Conservation (phyloP, 2,113 vertebrate genomes). For the Sander vitreus region DNA sequence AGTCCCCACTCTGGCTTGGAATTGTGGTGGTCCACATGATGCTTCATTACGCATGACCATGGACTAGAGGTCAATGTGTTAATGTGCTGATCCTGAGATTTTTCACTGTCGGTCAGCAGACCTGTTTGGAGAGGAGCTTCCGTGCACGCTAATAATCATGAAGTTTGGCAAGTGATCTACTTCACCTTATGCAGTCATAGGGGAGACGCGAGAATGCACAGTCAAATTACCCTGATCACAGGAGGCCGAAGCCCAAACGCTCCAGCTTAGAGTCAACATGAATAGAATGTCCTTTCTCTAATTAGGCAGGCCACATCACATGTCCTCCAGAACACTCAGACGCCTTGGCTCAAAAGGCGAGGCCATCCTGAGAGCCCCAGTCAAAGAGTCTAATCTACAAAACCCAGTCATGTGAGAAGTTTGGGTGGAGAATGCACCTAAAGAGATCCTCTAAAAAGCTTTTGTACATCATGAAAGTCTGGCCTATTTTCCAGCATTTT, state of each 20-base stretch:
- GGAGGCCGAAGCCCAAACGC: constrained; percentile 18
- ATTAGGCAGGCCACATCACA: constrained; percentile 53
- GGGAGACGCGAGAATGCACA: constrained; percentile 29
- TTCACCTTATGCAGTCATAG: constrained; percentile 46
- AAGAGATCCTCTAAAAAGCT: constrained; percentile 30
- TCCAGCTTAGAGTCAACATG: constrained; percentile 52
- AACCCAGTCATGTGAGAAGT: constrained; percentile 59
- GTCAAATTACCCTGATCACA: constrained; percentile 68
- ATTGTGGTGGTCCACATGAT: constrained; percentile 19
- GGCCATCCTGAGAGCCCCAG: neutral
- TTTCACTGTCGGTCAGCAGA: constrained; percentile 42
- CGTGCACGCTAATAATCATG: neutral
- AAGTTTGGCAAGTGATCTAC: constrained; percentile 32
- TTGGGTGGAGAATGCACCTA: constrained; percentile 34
- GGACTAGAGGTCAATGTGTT: constrained; percentile 49
- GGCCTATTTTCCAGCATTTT: constrained; percentile 9
- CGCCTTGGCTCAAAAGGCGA: constrained; percentile 31
- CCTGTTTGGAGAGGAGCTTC: neutral
- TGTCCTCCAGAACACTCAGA: constrained; percentile 31
- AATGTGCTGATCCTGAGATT: constrained; percentile 37
- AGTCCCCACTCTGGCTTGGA: neutral
- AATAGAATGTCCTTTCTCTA: constrained; percentile 61
- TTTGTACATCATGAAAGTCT: constrained; percentile 30
- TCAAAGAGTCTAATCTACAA: constrained; percentile 59
- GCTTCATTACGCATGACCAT: constrained; percentile 45